Evolutionary conservation across 2,888 invertebrate species (phyloP).

Genomic region (Heliconius aoede): DNA sequence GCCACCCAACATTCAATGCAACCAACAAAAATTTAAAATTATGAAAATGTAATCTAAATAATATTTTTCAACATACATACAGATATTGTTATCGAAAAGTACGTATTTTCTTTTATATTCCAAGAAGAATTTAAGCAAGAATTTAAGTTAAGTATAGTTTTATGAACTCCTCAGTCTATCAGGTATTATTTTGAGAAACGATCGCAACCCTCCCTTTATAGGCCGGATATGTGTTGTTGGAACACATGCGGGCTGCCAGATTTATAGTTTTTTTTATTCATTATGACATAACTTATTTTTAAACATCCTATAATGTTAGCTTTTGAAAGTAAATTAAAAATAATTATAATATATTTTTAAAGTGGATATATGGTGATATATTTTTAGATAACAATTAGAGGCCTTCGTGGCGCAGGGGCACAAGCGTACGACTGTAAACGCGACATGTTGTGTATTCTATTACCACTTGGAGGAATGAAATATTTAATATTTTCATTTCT

Average conservation of each 20-base stretch:
- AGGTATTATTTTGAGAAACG: constrained; percentile 35
- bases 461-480: too few relatives aligned
- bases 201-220: constrained; percentile 51
- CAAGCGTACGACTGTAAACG: too few relatives aligned
- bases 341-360: too few relatives aligned
- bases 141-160: constrained; percentile 42
- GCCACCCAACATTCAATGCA: too few relatives aligned
- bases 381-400: too few relatives aligned
- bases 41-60: background rate
- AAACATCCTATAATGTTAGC: background rate
- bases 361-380: too few relatives aligned
- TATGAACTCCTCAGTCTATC: constrained; percentile 56
- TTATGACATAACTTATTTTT: constrained; percentile 12
- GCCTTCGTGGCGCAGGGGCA: too few relatives aligned
- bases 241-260: constrained; percentile 49
- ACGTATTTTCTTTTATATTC: background rate
- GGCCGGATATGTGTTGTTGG: constrained; percentile 52
- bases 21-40: background rate
- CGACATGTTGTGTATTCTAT: too few relatives aligned
- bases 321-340: constrained; percentile 2
- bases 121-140: too few relatives aligned
- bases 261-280: constrained; percentile 29
- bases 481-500: too few relatives aligned
- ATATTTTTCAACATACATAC: background rate
- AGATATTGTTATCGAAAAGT: background rate